These are phyloP conservation scores for Melanerpes formicivorus DNA, from an alignment of 2,113 vertebrate species.

Conservation along the genomic window DNA sequence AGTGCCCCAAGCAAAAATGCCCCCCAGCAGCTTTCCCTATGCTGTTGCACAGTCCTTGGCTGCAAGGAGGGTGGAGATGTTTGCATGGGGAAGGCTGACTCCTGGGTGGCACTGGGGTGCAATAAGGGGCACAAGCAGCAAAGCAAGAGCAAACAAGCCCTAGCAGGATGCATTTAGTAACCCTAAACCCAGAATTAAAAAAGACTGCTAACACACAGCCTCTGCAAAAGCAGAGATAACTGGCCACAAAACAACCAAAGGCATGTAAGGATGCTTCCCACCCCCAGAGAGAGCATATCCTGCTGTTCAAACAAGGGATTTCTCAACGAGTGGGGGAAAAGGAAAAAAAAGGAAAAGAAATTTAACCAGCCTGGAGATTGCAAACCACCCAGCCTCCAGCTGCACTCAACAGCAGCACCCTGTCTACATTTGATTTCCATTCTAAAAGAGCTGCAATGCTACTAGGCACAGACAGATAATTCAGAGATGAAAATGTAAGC, in stretches of 20 bases:
- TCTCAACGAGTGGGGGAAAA: background rate
- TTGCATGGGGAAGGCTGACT: background rate
- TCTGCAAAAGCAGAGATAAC: background rate
- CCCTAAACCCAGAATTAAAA: background rate
- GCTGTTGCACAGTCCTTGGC: background rate
- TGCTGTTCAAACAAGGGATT: background rate
- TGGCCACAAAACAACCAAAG: background rate
- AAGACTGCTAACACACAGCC: background rate
- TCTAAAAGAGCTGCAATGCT: background rate
- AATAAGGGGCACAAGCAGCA: background rate
- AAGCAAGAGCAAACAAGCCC: background rate
- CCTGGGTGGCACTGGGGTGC: background rate
- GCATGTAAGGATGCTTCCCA: background rate
- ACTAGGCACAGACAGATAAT: background rate
- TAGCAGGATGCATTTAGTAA: background rate
- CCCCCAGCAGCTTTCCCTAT: background rate
- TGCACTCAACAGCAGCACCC: background rate
- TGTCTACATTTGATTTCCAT: background rate
- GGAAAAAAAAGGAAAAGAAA: accelerated
- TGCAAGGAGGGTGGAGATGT: background rate
- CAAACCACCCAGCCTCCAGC: background rate
- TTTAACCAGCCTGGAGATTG: background rate
- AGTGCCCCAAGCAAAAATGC: background rate
- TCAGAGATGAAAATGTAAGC: background rate
- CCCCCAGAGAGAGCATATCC: background rate